Percentiles rank a stretch among this genome's conserved stretches.
phyloP scores from a whole-genome alignment of 2,888 invertebrate species.

The Lasioglossum malachurum region DNA sequence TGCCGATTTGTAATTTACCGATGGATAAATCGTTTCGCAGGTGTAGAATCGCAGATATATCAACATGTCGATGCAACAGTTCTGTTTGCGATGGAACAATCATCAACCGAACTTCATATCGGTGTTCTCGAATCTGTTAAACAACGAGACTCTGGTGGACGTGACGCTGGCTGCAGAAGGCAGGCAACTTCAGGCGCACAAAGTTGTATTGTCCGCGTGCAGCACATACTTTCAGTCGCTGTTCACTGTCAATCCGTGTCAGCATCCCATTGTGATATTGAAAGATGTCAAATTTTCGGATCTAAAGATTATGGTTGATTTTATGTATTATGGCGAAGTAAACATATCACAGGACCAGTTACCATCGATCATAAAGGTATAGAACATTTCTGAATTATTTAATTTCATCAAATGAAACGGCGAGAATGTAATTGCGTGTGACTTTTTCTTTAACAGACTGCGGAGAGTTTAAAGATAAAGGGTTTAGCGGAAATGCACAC shows the following conservation, averaged over 20 bases:
- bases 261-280: slow-evolving; percentile 95
- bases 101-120: slow-evolving; percentile 97
- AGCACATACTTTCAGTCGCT: slow-evolving; percentile 96
- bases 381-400: slow-evolving; percentile 10
- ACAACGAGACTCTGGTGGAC: slow-evolving; percentile 94
- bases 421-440: not conserved
- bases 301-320: slow-evolving; percentile 94
- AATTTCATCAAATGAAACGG: not conserved
- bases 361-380: slow-evolving; percentile 87
- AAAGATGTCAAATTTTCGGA: slow-evolving; percentile 95
- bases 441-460: slow-evolving; percentile 88
- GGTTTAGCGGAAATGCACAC: slow-evolving; percentile 95
- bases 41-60: slow-evolving; percentile 26
- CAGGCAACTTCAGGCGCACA: slow-evolving; percentile 94
- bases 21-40: slow-evolving; percentile 17
- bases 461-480: slow-evolving; percentile 94
- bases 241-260: slow-evolving; percentile 94
- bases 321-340: slow-evolving; percentile 97
- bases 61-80: slow-evolving; percentile 90
- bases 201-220: slow-evolving; percentile 95
- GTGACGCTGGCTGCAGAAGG: slow-evolving; percentile 97
- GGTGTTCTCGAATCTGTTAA: slow-evolving; percentile 93
- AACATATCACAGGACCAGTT: slow-evolving; percentile 96
- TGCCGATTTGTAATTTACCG: not conserved
- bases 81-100: slow-evolving; percentile 95